phyloP scores from a whole-genome alignment of 2,113 vertebrate species.

The Cephalopterus ornatus region DNA sequence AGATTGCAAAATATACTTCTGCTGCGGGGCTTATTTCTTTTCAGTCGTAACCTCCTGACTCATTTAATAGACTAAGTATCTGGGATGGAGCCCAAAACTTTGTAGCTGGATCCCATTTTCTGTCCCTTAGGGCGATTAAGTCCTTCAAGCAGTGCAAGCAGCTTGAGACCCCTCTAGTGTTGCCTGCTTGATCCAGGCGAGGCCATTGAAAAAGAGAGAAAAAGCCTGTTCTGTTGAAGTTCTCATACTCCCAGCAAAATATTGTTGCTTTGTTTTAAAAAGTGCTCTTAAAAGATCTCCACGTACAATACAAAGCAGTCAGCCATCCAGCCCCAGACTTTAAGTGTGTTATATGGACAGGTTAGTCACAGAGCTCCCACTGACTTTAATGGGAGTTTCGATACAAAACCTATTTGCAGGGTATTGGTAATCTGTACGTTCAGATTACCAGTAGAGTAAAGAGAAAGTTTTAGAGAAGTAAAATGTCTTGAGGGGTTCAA shows the following conservation, averaged over 20 bases:
- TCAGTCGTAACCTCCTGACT: slow-evolving; percentile 39
- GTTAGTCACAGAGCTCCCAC: neutral
- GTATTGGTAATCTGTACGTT: neutral
- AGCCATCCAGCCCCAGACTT: neutral
- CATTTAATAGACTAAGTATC: slow-evolving; percentile 19
- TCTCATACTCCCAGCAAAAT: neutral
- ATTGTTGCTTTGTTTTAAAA: neutral
- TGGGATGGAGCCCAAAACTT: slow-evolving; percentile 58
- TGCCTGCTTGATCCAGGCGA: neutral
- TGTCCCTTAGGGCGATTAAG: slow-evolving; percentile 9
- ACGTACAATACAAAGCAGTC: neutral
- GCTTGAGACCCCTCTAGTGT: slow-evolving; percentile 6
- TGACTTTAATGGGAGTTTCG: neutral
- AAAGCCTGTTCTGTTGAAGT: neutral
- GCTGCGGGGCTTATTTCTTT: slow-evolving; percentile 2
- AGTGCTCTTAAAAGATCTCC: neutral
- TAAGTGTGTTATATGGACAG: neutral
- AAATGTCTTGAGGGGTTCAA: neutral
- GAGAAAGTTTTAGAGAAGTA: neutral
- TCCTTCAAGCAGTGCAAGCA: slow-evolving; percentile 17
- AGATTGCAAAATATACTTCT: slow-evolving; percentile 26
- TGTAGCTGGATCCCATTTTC: slow-evolving; percentile 46
- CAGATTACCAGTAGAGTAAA: no score
- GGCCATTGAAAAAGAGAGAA: neutral
- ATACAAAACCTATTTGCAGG: neutral